Evolutionary conservation across 2,797 vertebrate genomes (phyloP).

Genomic region (Manis javanica): DNA sequence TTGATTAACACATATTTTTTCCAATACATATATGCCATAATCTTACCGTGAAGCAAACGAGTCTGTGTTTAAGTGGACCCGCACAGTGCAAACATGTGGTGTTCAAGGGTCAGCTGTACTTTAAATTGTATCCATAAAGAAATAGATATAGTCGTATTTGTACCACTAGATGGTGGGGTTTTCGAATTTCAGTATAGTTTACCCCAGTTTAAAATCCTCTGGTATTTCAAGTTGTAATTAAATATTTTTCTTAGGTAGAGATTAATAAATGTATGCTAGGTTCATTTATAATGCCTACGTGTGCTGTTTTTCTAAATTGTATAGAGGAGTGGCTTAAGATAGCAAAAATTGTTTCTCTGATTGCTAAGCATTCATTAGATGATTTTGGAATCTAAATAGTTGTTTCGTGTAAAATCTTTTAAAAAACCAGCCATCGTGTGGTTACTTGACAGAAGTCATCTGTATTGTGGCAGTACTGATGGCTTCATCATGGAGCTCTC

Average conservation of each 20-base stretch:
- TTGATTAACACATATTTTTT: too few relatives aligned
- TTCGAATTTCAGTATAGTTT: slow-evolving; percentile 54
- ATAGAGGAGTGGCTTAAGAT: neutral
- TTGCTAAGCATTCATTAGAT: neutral
- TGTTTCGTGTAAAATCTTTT: neutral
- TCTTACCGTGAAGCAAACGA: too few relatives aligned
- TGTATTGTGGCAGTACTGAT: neutral
- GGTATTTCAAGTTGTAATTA: slow-evolving; percentile 35
- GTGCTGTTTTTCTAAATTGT: slow-evolving; percentile 45
- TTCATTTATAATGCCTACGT: neutral
- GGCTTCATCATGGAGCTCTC: neutral
- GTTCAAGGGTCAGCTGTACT: neutral
- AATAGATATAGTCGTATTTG: neutral
- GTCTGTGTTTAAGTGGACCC: too few relatives aligned
- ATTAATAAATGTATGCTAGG: neutral
- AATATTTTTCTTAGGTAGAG: neutral
- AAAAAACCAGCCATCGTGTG: neutral
- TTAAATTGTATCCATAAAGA: neutral
- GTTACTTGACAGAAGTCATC: neutral
- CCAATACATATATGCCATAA: too few relatives aligned
- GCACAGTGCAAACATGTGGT: too few relatives aligned
- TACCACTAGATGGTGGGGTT: slow-evolving; percentile 70
- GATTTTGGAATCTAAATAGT: neutral
- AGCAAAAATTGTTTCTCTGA: neutral
- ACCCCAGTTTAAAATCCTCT: neutral